These are phyloP conservation scores for Papilio elwesi DNA, from an alignment of 2,888 invertebrate genomes.

Conservation along the genomic window DNA sequence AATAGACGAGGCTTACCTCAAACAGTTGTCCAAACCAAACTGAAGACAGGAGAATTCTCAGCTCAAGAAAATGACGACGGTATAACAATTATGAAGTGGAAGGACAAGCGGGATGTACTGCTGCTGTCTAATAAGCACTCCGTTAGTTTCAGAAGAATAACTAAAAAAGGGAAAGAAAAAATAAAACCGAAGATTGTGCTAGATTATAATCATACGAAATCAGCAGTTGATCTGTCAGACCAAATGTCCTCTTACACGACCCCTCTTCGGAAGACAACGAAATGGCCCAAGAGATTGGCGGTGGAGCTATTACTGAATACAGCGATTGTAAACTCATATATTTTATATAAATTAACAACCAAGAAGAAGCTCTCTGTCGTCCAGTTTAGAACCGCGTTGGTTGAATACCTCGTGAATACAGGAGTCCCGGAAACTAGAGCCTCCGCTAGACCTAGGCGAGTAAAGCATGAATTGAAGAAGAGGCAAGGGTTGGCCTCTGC, in stretches of 20 bases:
- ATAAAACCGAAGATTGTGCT: constrained; percentile 47
- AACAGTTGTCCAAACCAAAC: constrained; percentile 44
- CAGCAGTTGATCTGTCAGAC: constrained; percentile 50
- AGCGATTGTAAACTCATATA: constrained; percentile 48
- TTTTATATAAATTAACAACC: no score
- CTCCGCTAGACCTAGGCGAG: no score
- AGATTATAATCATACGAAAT: constrained; percentile 52
- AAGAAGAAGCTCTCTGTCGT: no score
- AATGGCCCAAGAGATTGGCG: constrained; percentile 52
- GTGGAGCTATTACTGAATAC: constrained; percentile 50
- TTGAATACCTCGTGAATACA: no score
- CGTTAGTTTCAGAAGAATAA: constrained; percentile 14
- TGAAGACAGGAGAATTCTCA: constrained; percentile 46
- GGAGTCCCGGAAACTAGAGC: no score
- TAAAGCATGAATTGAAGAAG: no score
- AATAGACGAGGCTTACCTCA: constrained; percentile 49
- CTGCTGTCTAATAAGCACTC: constrained; percentile 49
- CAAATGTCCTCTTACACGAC: constrained; percentile 50
- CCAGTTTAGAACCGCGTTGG: no score
- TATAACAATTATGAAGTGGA: constrained; percentile 47
- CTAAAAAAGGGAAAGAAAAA: constrained; percentile 27
- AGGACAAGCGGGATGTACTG: constrained; percentile 47
- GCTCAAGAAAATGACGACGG: constrained; percentile 47
- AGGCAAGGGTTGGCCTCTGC: no score
- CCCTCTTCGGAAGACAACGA: constrained; percentile 49